Conservation (phyloP, 2,888 invertebrate genomes). For the Orthosia incerta region DNA sequence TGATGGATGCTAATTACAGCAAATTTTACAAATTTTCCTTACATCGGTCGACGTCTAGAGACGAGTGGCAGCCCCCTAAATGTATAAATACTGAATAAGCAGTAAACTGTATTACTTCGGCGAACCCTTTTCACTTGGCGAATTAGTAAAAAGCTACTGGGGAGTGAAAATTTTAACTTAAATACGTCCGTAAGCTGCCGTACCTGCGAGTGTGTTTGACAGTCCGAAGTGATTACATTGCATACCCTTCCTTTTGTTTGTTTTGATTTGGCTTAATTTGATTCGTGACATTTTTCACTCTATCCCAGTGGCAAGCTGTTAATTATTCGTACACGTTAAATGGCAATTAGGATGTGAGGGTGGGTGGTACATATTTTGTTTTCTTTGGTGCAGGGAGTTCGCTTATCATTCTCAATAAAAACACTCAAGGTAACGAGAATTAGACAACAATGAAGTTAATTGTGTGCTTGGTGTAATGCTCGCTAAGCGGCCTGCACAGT, state of each 20-base stretch:
- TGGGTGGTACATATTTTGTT: slow-evolving; percentile 44
- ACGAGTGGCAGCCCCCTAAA: slow-evolving; percentile 85
- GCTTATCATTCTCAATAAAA: slow-evolving; percentile 76
- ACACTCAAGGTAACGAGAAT: slow-evolving; percentile 78
- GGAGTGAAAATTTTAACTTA: slow-evolving; percentile 91
- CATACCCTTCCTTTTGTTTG: slow-evolving; percentile 88
- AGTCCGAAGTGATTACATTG: slow-evolving; percentile 89
- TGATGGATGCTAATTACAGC: slow-evolving; percentile 76
- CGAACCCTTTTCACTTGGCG: slow-evolving; percentile 91
- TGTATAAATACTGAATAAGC: slow-evolving; percentile 91
- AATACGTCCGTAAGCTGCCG: slow-evolving; percentile 87
- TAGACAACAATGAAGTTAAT: slow-evolving; percentile 76
- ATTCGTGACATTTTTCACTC: slow-evolving; percentile 86
- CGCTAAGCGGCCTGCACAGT: slow-evolving; percentile 74
- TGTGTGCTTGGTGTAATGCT: slow-evolving; percentile 71
- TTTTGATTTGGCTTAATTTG: slow-evolving; percentile 89
- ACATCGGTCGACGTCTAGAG: slow-evolving; percentile 82
- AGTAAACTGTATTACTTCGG: slow-evolving; percentile 91
- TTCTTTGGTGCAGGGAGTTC: slow-evolving; percentile 51
- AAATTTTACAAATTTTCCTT: slow-evolving; percentile 87
- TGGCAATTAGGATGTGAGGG: slow-evolving; percentile 46
- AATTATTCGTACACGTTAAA: slow-evolving; percentile 64
- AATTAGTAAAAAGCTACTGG: slow-evolving; percentile 91
- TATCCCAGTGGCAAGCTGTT: slow-evolving; percentile 62
- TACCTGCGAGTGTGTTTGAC: slow-evolving; percentile 90